Base-by-base conservation (phyloP, 1,140 invertebrate genomes). In the Drosophila lini region DNA sequence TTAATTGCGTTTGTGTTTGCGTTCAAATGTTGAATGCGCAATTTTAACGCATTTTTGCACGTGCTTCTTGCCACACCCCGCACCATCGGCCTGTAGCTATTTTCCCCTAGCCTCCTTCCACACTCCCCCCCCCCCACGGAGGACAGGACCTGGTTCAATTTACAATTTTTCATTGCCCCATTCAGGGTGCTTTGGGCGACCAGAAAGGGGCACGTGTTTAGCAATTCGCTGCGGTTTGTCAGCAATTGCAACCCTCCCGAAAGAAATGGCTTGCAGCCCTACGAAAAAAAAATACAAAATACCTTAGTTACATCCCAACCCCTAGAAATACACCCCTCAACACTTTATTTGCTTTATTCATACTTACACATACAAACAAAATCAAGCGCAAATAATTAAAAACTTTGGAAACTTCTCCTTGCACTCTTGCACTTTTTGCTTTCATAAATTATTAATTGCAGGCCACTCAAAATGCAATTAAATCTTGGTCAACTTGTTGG, bases 1-100 rank as follows among this genome's bases (percentile, higher is more conserved):
- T 88, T 88, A 88, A 88, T 88, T 88, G 83, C 83, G 80, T 88
- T 88, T 86, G 83, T 88, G 83, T 86, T 83, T 86, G 83, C 68
- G 47, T 83, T 81, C 68, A 79, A 70, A 77, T 77, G 76, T 78
- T 78, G 63, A 78, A 78, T 78, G 75, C 80, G 75, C 79, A 86
- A 69, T 86, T 86, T 81, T 67, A 82, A 77, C 83, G 69, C 80
- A 88, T 89, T 88, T 88, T 88, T 88, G 80, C 83, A 88, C 83
- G 83, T 88, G 84, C 80, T 80, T 63, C 75, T 42, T 70, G 40
- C 28, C 63, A 50, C 60, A 41, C 15, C 74, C 42, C 32, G 9
- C 16, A 25, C 48, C 22, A 28, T 22, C 15, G 25, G 45, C 44
- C 32, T 16, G 11, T 15, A 28, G 58, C 58, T 28, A 56, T 57